Percentiles rank a stretch among this genome's conserved stretches.
Conservation (phyloP, 2,113 vertebrate species). For the Bostrychus sinensis region DNA sequence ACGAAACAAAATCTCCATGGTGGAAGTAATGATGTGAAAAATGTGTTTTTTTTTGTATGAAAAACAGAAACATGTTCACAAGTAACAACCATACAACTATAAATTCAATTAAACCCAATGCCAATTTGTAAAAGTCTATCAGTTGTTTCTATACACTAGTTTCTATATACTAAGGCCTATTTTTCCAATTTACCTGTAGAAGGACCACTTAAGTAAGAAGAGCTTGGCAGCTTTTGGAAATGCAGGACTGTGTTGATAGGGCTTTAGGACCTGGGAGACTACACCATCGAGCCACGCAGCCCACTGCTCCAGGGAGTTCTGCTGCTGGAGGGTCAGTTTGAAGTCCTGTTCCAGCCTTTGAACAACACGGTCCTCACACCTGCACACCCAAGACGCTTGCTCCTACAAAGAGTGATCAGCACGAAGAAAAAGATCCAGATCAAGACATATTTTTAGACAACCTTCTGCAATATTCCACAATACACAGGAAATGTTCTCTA, state of each 20-base stretch:
- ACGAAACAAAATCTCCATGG: too few species aligned
- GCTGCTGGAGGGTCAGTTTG: slow-evolving; percentile 93
- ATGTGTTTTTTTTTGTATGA: too few species aligned
- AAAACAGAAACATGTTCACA: too few species aligned
- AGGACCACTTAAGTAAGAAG: slow-evolving; percentile 94
- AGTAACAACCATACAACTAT: too few species aligned
- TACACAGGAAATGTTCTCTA: too few species aligned
- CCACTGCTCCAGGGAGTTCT: slow-evolving; percentile 95
- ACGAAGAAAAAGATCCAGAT: neutral
- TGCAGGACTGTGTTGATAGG: slow-evolving; percentile 87
- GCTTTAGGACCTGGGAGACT: slow-evolving; percentile 91
- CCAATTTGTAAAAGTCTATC: too few species aligned
- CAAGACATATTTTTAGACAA: neutral
- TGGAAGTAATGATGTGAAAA: too few species aligned
- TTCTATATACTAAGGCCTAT: neutral
- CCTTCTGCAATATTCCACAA: too few species aligned
- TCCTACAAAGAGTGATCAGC: slow-evolving; percentile 74
- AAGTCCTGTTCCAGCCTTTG: slow-evolving; percentile 94
- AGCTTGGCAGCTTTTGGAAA: slow-evolving; percentile 92
- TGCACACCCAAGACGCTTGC: slow-evolving; percentile 94
- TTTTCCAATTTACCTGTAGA: slow-evolving; percentile 84
- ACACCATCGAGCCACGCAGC: slow-evolving; percentile 92
- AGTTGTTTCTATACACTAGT: too few species aligned
- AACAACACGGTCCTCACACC: slow-evolving; percentile 91
- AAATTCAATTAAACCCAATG: too few species aligned